Evolutionary conservation across 2,797 vertebrate genomes (phyloP).

Genomic region (Streptopelia turtur): DNA sequence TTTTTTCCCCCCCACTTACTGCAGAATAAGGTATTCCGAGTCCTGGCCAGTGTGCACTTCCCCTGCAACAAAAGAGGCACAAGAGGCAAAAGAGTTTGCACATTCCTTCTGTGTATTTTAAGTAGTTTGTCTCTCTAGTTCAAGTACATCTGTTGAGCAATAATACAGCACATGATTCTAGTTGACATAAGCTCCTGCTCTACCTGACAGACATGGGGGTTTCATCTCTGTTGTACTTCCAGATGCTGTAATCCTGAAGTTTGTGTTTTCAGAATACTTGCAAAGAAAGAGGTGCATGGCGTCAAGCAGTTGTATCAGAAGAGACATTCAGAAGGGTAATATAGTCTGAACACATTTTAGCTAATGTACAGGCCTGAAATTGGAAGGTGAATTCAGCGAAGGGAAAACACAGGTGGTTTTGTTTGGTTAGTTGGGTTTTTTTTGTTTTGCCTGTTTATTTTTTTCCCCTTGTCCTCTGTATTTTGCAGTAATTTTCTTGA

Average conservation of each 20-base stretch:
- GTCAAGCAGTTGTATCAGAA: conserved; percentile 7
- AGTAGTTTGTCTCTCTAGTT: conserved; percentile 11
- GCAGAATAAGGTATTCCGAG: background rate
- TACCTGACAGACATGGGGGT: background rate
- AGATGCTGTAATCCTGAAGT: conserved; percentile 14
- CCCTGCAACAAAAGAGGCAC: background rate
- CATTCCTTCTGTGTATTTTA: background rate
- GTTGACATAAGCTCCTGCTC: conserved; percentile 5
- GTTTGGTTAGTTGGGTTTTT: too few relatives aligned
- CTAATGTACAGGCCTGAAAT: background rate
- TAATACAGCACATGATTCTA: conserved; percentile 19
- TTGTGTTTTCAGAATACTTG: background rate
- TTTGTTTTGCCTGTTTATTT: background rate
- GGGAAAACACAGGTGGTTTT: background rate
- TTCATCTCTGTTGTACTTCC: background rate
- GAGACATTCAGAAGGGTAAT: background rate
- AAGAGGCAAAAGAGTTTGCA: background rate
- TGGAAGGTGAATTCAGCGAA: background rate
- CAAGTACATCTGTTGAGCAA: conserved; percentile 43
- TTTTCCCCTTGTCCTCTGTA: background rate
- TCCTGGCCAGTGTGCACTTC: background rate
- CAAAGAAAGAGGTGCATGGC: background rate
- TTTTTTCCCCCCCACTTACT: background rate
- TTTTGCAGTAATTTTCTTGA: conserved; percentile 54
- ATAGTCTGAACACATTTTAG: background rate